Base-by-base conservation (phyloP, 2,888 invertebrate species). In the Dicranocentrus wangi region DNA sequence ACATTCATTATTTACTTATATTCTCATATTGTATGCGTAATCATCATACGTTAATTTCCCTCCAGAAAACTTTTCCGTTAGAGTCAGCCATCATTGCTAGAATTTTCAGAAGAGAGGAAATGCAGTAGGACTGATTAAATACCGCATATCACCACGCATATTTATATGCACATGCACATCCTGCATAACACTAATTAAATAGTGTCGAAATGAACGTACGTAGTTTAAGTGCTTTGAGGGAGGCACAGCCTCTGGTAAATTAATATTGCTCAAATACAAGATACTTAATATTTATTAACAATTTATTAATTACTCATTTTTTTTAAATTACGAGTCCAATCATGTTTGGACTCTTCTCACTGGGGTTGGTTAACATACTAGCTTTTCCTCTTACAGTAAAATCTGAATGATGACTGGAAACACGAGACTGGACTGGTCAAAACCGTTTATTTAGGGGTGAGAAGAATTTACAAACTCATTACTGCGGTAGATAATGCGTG, bases 191-290 rank as follows among this genome's bases (percentile, higher is more conserved):
- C n/a, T n/a, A n/a, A n/a, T n/a, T n/a, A n/a, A n/a, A n/a, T n/a
- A n/a, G n/a, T n/a, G 32, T 10, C 3, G 32, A 32, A 32, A n/a
- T 47, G 47, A 47, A 47, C 47, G 15, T 10, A 47, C 7, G 15
- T n/a, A 10, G 47, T 15, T 47, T 47, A 47, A 3, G 47, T 47
- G 3, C n/a, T 27, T 15, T 58, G 15, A 17, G 17, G 25, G 77
- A 77, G 77, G 77, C 77, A 77, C 77, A 77, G 77, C 77, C 77
- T 61, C 70, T 61, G 70, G 77, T 69, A 68, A 58, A 39, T 21
- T 43, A 53, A 43, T 72, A 10, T 60, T n/a, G n/a, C n/a, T n/a
- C n/a, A n/a, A n/a, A n/a, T n/a, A n/a, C n/a, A n/a, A n/a, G n/a
- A n/a, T n/a, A n/a, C n/a, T n/a, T n/a, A 23, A 61, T 17, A 17